A percentile compares a stretch with the other conserved stretches of the same genome.
These are phyloP conservation scores for Axea sp. DNA, from an alignment of 2,888 invertebrate species.

Conservation along the genomic window DNA sequence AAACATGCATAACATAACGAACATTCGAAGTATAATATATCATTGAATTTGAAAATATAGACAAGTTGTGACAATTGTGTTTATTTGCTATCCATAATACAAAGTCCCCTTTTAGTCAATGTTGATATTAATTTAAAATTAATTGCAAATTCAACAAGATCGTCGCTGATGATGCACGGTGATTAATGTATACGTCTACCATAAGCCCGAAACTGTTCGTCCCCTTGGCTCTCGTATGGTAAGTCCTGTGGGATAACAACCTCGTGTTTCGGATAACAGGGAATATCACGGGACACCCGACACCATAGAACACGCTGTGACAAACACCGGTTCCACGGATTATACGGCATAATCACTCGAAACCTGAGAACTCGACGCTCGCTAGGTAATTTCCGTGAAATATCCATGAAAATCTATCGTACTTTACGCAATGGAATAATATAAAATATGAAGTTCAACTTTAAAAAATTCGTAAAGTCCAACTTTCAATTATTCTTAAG, in stretches of 20 bases:
- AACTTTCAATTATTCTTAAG: no score
- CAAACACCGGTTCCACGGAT: slow-evolving; percentile 75
- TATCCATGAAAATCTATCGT: slow-evolving; percentile 68
- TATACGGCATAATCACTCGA: slow-evolving; percentile 78
- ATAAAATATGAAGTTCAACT: slow-evolving; percentile 8
- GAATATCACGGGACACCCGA: slow-evolving; percentile 76
- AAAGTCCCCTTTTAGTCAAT: slow-evolving; percentile 39
- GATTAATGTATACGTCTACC: slow-evolving; percentile 72
- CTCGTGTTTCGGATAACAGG: slow-evolving; percentile 78
- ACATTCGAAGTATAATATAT: no score
- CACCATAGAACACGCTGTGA: slow-evolving; percentile 70
- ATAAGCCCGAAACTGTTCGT: slow-evolving; percentile 59
- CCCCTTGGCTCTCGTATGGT: slow-evolving; percentile 70
- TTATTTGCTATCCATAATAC: slow-evolving; percentile 19
- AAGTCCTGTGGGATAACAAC: slow-evolving; percentile 78
- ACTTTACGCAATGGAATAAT: slow-evolving; percentile 29
- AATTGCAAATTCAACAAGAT: slow-evolving; percentile 75
- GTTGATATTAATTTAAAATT: slow-evolving; percentile 75
- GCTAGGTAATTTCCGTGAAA: slow-evolving; percentile 72
- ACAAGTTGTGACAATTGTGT: slow-evolving; percentile 36
- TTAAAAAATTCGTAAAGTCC: slow-evolving; percentile 6
- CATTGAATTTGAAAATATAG: background rate
- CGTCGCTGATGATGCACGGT: slow-evolving; percentile 71
- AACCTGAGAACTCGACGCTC: slow-evolving; percentile 73
- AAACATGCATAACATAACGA: no score